A percentile compares a stretch with the other conserved stretches of the same genome.
phyloP scores from a whole-genome alignment of 2,888 invertebrate species.

The Ptychoptera contaminata region DNA sequence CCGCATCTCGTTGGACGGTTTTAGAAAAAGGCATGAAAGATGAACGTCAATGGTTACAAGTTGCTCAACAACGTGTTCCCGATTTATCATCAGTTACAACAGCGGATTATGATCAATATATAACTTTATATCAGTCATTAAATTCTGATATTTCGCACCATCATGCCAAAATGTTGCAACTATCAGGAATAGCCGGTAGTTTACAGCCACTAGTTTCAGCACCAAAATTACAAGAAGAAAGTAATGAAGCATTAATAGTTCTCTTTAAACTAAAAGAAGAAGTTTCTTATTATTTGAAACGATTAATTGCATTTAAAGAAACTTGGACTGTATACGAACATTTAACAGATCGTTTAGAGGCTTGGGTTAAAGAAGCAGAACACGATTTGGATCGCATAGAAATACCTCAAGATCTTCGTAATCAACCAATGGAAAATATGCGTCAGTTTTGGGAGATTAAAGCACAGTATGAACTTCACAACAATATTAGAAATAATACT shows the following conservation, averaged over 20 bases:
- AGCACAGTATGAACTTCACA: conserved; percentile 73
- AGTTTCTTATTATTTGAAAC: conserved; percentile 53
- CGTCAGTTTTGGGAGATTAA: conserved; percentile 79
- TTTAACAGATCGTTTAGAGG: conserved; percentile 55
- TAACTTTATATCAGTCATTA: conserved; percentile 65
- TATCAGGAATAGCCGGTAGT: conserved; percentile 54
- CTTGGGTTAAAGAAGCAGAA: conserved; percentile 61
- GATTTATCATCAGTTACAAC: conserved; percentile 67
- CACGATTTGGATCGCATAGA: conserved; percentile 49
- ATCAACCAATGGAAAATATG: conserved; percentile 52
- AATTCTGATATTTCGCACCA: conserved; percentile 66
- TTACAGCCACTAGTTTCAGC: conserved; percentile 60
- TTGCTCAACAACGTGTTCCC: conserved; percentile 70
- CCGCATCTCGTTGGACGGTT: conserved; percentile 70
- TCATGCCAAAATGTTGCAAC: conserved; percentile 58
- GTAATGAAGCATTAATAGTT: conserved; percentile 54
- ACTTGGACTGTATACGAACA: conserved; percentile 61
- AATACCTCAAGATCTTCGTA: conserved; percentile 41
- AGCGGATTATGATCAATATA: conserved; percentile 70
- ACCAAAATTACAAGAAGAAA: conserved; percentile 56
- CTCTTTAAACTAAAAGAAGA: conserved; percentile 59
- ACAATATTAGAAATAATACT: conserved; percentile 57
- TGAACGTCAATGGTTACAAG: conserved; percentile 67
- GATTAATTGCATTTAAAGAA: conserved; percentile 59
- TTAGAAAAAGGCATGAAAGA: conserved; percentile 69